Evolutionary conservation across 2,797 vertebrate species (phyloP).

Genomic region (Ceryle rudis): DNA sequence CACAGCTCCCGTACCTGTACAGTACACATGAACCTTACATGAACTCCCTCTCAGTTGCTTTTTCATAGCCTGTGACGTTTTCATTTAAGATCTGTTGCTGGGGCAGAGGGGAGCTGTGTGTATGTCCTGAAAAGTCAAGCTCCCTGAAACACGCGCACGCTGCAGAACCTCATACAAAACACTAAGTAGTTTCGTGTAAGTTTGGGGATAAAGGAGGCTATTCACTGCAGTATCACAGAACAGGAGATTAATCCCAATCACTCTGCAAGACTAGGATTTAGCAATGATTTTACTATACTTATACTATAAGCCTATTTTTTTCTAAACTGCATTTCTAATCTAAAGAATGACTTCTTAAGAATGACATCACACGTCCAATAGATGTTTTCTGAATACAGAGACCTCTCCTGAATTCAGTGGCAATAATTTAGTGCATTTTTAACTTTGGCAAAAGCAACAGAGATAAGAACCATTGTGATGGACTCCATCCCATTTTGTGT

Average conservation of each 20-base stretch:
- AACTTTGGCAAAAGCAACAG: neutral
- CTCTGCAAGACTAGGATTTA: constrained; percentile 21
- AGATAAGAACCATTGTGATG: neutral
- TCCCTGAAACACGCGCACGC: neutral
- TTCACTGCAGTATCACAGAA: constrained; percentile 24
- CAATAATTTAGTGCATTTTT: neutral
- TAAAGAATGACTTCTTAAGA: constrained; percentile 18
- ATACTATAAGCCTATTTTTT: neutral
- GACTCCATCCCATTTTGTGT: neutral
- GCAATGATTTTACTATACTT: constrained; percentile 2
- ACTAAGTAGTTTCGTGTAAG: constrained; percentile 15
- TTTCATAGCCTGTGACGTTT: neutral
- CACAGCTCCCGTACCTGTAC: neutral
- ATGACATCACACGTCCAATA: neutral
- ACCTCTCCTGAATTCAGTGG: neutral
- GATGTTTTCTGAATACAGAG: neutral
- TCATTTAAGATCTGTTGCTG: neutral
- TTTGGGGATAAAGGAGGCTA: constrained; percentile 46
- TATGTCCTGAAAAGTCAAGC: neutral
- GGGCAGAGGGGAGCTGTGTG: neutral
- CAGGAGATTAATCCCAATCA: constrained; percentile 34
- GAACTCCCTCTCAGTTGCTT: neutral
- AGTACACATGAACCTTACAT: neutral
- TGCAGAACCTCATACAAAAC: neutral
- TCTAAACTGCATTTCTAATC: neutral